These are phyloP conservation scores for Xyrauchen texanus DNA, from an alignment of 2,113 vertebrate genomes.

Conservation along the genomic window DNA sequence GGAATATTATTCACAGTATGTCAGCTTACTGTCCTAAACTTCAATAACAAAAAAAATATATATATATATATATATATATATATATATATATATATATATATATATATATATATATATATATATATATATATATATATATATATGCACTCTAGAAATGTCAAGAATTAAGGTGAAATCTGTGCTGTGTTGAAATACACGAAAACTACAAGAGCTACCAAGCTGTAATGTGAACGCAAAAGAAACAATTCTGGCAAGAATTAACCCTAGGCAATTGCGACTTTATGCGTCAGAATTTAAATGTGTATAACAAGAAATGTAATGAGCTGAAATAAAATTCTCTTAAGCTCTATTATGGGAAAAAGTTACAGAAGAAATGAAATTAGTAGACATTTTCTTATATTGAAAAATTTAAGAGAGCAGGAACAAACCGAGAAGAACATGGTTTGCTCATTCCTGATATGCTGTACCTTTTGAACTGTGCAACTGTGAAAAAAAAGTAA, in stretches of 20 bases:
- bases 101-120: too few species aligned
- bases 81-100: too few species aligned
- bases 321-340: background rate
- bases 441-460: background rate
- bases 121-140: too few species aligned
- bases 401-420: background rate
- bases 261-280: background rate
- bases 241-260: background rate
- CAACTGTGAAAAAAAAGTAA: too few species aligned
- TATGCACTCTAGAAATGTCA: background rate
- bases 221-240: background rate
- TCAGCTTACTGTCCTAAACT: background rate
- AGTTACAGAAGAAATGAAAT: background rate
- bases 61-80: too few species aligned
- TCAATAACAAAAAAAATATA: too few species aligned
- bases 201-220: background rate
- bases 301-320: background rate
- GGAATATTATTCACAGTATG: background rate
- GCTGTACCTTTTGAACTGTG: too few species aligned
- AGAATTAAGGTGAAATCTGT: background rate
- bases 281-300: background rate
- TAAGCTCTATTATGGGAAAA: background rate
- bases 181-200: background rate
- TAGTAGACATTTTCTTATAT: too few species aligned
- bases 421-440: background rate